Conservation (phyloP, 2,888 invertebrate genomes). For the Lottia scabra region DNA sequence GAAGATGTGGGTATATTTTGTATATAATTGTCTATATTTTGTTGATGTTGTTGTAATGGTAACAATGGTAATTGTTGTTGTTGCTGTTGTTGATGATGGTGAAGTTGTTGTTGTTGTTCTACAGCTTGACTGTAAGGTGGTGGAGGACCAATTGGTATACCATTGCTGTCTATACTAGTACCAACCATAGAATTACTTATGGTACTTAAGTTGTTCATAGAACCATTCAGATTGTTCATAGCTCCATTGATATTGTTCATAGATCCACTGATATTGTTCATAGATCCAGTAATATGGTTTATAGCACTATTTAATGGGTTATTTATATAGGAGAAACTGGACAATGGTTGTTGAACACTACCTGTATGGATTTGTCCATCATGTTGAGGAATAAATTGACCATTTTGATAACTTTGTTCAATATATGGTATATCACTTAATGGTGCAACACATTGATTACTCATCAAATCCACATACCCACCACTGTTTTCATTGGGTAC, state of each 20-base stretch:
- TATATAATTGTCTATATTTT: constrained; percentile 12
- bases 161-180: constrained; percentile 6
- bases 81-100: constrained; percentile 19
- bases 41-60: constrained; percentile 5
- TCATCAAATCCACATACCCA: constrained; percentile 52
- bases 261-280: too few relatives aligned
- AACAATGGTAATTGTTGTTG: constrained; percentile 1
- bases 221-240: neutral
- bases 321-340: too few relatives aligned
- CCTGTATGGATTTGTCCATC: too few relatives aligned
- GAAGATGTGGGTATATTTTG: constrained; percentile 20
- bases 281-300: too few relatives aligned
- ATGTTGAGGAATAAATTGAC: constrained; percentile 8
- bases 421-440: constrained; percentile 58
- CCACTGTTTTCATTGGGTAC: constrained; percentile 32
- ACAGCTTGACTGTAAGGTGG: constrained; percentile 56
- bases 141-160: constrained; percentile 50
- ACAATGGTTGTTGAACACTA: too few relatives aligned
- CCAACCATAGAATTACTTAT: neutral
- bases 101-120: constrained; percentile 35
- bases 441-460: constrained; percentile 59
- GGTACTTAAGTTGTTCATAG: neutral
- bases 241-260: too few relatives aligned
- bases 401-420: constrained; percentile 45
- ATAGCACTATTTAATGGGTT: too few relatives aligned